phyloP scores from a whole-genome alignment of 2,888 invertebrate genomes.

The Drosophila merina region DNA sequence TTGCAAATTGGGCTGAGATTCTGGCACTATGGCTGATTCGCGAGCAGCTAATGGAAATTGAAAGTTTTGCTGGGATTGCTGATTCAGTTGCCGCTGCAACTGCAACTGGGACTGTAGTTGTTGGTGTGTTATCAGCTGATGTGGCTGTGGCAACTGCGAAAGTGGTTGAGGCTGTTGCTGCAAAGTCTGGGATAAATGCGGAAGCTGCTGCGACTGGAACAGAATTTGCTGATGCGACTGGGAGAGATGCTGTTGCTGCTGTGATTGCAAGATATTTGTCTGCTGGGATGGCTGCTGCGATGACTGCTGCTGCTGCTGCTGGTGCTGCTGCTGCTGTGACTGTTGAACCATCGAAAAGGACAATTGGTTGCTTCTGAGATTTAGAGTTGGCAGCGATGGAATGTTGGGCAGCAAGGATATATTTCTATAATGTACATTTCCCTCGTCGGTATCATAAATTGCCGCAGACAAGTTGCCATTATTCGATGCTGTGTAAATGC shows the following conservation, averaged over 20 bases:
- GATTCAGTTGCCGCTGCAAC: neutral
- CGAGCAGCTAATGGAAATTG: neutral
- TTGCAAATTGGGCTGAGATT: neutral
- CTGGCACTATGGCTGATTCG: neutral
- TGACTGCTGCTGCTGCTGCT: neutral
- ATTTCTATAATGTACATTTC: no score
- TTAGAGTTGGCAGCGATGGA: neutral
- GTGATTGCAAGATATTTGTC: neutral
- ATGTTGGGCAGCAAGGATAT: neutral
- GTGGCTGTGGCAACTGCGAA: neutral
- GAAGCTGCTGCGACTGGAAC: neutral
- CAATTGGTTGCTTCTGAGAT: neutral
- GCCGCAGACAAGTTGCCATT: no score
- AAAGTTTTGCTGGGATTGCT: neutral
- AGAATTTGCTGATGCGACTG: neutral
- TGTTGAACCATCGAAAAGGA: neutral
- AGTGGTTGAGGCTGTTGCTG: neutral
- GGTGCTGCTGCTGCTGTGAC: constrained; percentile 10
- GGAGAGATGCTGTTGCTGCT: neutral
- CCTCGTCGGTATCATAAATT: no score
- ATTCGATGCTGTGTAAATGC: no score
- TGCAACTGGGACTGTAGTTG: neutral
- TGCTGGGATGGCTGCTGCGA: no score
- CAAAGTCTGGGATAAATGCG: neutral
- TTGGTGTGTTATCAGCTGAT: neutral